A percentile compares a stretch with the other conserved stretches of the same genome.
Conservation (phyloP, 2,888 invertebrate species). For the Heliconius erato region DNA sequence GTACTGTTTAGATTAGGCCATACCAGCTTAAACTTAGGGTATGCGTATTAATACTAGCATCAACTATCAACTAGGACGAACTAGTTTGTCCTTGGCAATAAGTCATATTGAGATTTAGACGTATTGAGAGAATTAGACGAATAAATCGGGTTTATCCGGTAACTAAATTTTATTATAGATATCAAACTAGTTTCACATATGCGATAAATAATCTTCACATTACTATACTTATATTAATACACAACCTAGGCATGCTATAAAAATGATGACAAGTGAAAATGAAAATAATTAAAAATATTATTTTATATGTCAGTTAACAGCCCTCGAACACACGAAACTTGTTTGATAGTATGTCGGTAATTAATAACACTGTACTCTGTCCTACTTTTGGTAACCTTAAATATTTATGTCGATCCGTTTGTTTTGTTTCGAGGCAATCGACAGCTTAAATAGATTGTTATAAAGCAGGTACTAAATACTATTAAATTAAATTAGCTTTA, state of each 20-base stretch:
- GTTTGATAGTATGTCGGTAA: constrained; percentile 59
- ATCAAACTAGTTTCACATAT: background rate
- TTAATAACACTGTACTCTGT: constrained; percentile 60
- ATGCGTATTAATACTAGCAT: too few relatives aligned
- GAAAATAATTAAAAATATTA: background rate
- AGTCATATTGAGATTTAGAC: too few relatives aligned
- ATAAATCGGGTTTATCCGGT: too few relatives aligned
- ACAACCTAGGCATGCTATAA: background rate
- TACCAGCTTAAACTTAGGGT: too few relatives aligned
- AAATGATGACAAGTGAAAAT: background rate
- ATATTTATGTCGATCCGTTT: constrained; percentile 53
- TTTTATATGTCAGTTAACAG: background rate
- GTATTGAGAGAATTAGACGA: too few relatives aligned
- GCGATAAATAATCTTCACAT: background rate
- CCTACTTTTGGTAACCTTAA: constrained; percentile 59
- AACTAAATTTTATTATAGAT: too few relatives aligned
- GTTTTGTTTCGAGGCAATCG: constrained; percentile 44
- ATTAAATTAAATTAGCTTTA: too few relatives aligned
- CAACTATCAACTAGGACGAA: too few relatives aligned
- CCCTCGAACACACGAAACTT: constrained; percentile 49
- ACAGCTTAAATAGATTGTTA: constrained; percentile 11
- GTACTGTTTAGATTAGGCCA: too few relatives aligned
- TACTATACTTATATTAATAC: background rate
- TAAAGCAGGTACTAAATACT: background rate
- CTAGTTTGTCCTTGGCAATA: too few relatives aligned